Evolutionary conservation across 64 coral and sea anemone genomes (phyloP), one percentile per base, ranked within the genome.

Genomic region (Porites lutea): DNA sequence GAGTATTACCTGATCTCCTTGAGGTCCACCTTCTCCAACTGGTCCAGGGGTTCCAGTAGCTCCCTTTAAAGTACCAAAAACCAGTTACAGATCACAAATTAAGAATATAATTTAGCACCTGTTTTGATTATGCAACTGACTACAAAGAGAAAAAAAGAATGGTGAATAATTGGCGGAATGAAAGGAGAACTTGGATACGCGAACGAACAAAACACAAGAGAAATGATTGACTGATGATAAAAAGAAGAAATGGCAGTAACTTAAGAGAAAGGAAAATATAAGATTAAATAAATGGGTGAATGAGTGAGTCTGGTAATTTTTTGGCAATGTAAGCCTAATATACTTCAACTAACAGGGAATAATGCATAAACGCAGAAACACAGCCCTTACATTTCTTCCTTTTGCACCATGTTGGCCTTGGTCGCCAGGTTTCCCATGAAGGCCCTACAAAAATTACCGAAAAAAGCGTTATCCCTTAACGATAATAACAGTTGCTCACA

Each of bases 351-450:
- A 57, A 57, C 12, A 57, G 12, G 7, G 54, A 11, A 7, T 57
- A 9, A 4, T 57, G 12, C 54, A 6, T 12, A 57, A 57, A 57
- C 54, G 7, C 54, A 57, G 3, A 57, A 7, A 57, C n/a, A 71
- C 11, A 71, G 5, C 18, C 11, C 88, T 90, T 71, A 90, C 88
- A 68, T 71, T 69, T 72, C 66, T 23, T 48, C 88, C 88, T 68
- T 80, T 72, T 90, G 52, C 65, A 47, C 88, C 88, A 47, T 58
- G 23, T 37, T 53, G 69, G 61, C 89, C 89, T 70, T 91, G 79
- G 18, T 55, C 46, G 6, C 89, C 89, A 63, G 89, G 89, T 70
- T 83, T 91, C n/a, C 89, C 89, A 75, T 53, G 8, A 46, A 83
- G 70, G 18, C 89, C 89, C 89, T 91, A 57, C 44, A 48, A 37